Base-by-base conservation (phyloP, 2,888 invertebrate species). In the Dolomedes plantarius region DNA sequence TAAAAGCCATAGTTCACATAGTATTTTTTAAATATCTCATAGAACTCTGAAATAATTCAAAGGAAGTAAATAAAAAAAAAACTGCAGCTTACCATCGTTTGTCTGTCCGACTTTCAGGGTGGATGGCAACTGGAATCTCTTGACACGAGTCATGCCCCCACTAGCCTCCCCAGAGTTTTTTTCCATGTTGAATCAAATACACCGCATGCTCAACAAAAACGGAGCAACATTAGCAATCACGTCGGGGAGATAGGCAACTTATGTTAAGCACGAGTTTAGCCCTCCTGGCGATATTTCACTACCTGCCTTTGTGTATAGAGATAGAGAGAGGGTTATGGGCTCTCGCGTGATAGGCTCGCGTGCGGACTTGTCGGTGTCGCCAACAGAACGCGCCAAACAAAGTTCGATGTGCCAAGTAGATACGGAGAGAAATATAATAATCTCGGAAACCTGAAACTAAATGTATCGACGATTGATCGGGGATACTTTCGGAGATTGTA, bases 71-170 rank as follows among this genome's bases (percentile, higher is more conserved):
- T n/a, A n/a, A n/a, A 19, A 39, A 36, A 11, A 46, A 71, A 41
- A 0, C 1, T 31, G 31, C 13, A n/a, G 41, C 80, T 72, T 28
- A 86, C 86, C 86, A 19, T 86, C 80, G 16, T 32, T n/a, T 50
- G 64, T 86, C 76, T 7, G 41, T 71, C 13, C 80, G 27, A 46
- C 68, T 71, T 56, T 86, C 86, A 1, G 86, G 86, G 29, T 86
- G 86, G 13, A 86, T 86, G 19, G 86, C 86, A 36, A 86, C 86
- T 68, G 86, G 64, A 86, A 86, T 27, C 86, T 62, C 27, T 86
- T 86, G 36, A 86, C 86, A 6, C 80, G 29, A 27, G 86, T 86
- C 50, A 86, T 64, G 27, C 69, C 67, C 16, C 86, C 75, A 41
- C 86, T 86, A 23, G 64, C 56, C 27, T 80, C 86, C 27, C 80